These are phyloP conservation scores for Fistularia tabacaria DNA, from an alignment of 2,797 vertebrate species.

Conservation along the genomic window DNA sequence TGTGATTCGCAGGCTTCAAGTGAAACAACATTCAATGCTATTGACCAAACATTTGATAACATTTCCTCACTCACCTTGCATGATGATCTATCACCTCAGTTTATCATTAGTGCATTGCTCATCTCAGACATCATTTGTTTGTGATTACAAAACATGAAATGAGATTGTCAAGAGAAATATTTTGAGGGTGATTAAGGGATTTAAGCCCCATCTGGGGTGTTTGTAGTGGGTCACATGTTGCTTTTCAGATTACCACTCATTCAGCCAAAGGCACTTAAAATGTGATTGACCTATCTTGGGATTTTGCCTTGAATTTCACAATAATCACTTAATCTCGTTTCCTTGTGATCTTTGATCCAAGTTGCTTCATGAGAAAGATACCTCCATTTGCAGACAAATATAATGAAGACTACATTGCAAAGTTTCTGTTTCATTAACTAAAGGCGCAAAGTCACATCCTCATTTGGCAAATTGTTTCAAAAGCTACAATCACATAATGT, in stretches of 20 bases:
- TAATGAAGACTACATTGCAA: slow-evolving; percentile 32
- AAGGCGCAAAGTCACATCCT: slow-evolving; percentile 41
- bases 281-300: slow-evolving; percentile 36
- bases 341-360: slow-evolving; percentile 35
- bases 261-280: slow-evolving; percentile 75
- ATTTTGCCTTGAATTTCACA: slow-evolving; percentile 35
- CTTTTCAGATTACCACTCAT: slow-evolving; percentile 32
- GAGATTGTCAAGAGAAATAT: slow-evolving; percentile 65
- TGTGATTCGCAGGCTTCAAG: slow-evolving; percentile 18
- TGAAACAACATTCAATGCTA: slow-evolving; percentile 19
- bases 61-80: slow-evolving; percentile 15
- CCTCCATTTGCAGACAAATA: slow-evolving; percentile 32
- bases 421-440: slow-evolving; percentile 20
- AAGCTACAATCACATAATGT: slow-evolving; percentile 47
- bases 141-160: slow-evolving; percentile 64
- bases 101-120: slow-evolving; percentile 1
- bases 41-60: slow-evolving; percentile 28
- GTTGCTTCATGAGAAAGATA: slow-evolving; percentile 45
- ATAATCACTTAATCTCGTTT: slow-evolving; percentile 26
- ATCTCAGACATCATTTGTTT: slow-evolving; percentile 44
- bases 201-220: slow-evolving; percentile 24
- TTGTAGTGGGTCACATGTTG: slow-evolving; percentile 20
- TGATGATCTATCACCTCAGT: background rate
- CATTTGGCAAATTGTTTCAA: slow-evolving; percentile 51
- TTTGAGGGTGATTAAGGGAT: slow-evolving; percentile 61